These are phyloP conservation scores for Globia sparganii DNA, from an alignment of 2,888 invertebrate species.

Conservation along the genomic window DNA sequence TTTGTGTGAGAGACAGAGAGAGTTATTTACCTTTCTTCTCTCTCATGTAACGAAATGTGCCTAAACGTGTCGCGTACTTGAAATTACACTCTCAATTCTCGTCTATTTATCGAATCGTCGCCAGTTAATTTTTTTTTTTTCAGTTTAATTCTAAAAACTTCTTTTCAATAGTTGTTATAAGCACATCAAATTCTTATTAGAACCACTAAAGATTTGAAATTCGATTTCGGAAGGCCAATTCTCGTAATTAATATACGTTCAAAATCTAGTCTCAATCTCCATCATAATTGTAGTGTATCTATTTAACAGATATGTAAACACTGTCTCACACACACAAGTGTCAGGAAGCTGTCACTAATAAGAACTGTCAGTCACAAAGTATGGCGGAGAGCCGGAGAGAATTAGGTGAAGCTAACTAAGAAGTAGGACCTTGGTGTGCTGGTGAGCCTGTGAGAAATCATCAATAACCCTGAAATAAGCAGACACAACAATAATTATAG, in stretches of 20 bases:
- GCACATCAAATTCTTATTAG: background rate
- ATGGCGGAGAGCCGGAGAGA: too few relatives aligned
- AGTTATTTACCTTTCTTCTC: background rate
- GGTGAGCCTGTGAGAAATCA: too few relatives aligned
- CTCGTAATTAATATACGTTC: background rate
- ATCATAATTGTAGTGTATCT: too few relatives aligned
- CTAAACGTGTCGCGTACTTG: background rate
- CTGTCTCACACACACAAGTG: too few relatives aligned
- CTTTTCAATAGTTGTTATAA: background rate
- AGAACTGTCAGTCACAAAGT: too few relatives aligned
- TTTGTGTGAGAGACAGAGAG: background rate
- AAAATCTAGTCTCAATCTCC: background rate
- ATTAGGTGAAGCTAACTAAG: too few relatives aligned
- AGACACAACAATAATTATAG: too few relatives aligned
- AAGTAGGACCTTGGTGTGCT: too few relatives aligned
- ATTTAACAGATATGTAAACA: too few relatives aligned
- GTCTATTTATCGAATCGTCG: background rate
- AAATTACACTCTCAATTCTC: background rate
- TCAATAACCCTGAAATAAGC: too few relatives aligned
- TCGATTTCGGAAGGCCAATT: background rate
- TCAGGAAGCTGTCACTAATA: too few relatives aligned
- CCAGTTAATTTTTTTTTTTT: too few relatives aligned
- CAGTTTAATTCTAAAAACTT: background rate
- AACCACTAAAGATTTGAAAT: constrained; percentile 1
- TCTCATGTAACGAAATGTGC: background rate